Percentiles rank a stretch among this genome's conserved stretches.
Evolutionary conservation across 1,140 invertebrate genomes (phyloP).

Genomic region (Batillaria attramentaria): DNA sequence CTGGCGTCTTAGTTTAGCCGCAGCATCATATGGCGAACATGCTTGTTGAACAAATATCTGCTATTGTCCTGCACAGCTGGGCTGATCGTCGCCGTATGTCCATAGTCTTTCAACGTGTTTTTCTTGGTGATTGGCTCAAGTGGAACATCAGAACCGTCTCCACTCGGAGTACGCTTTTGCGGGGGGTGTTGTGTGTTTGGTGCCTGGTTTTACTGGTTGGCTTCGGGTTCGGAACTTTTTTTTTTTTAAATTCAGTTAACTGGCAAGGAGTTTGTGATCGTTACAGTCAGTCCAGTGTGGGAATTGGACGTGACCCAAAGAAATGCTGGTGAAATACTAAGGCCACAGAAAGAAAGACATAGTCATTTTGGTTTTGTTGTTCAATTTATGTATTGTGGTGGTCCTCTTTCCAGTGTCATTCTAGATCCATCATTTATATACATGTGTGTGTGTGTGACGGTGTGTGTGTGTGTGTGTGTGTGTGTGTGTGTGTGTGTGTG

Average conservation of each 20-base stretch:
- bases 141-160: neutral
- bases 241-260: too few relatives aligned
- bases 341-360: too few relatives aligned
- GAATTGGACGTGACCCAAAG: too few relatives aligned
- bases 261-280: too few relatives aligned
- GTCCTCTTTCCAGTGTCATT: too few relatives aligned
- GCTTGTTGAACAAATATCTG: neutral
- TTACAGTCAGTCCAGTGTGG: too few relatives aligned
- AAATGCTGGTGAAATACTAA: too few relatives aligned
- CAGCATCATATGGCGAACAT: neutral
- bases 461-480: constrained; percentile 2
- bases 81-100: neutral
- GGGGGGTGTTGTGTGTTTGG: too few relatives aligned
- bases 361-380: too few relatives aligned
- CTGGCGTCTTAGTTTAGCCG: neutral
- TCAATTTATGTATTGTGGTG: too few relatives aligned
- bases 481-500: constrained; percentile 2
- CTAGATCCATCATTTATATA: too few relatives aligned
- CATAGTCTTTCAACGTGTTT: neutral
- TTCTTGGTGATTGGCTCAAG: neutral
- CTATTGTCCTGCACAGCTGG: neutral
- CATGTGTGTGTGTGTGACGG: neutral
- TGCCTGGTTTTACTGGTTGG: neutral
- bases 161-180: neutral
- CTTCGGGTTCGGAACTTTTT: too few relatives aligned